Conservation (phyloP, 2,888 invertebrate genomes). For the Caenorhabditis zanzibari region DNA sequence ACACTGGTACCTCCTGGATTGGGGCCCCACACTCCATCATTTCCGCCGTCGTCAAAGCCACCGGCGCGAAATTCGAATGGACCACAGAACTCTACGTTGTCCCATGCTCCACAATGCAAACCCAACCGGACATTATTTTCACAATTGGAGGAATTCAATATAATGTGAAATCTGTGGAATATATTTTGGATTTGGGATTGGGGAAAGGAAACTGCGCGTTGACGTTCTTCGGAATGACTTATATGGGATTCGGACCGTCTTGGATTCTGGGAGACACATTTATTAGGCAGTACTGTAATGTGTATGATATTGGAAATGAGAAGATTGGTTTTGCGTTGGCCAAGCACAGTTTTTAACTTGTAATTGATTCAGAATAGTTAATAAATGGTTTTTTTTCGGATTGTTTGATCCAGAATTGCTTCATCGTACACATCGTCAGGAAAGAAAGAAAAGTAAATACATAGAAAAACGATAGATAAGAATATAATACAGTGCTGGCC, state of each 20-base stretch:
- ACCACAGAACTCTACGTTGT: conserved; percentile 71
- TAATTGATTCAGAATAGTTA: too few species aligned
- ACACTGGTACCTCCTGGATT: conserved; percentile 77
- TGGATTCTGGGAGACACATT: conserved; percentile 42
- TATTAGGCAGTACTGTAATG: conserved; percentile 40
- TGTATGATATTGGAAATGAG: conserved; percentile 28
- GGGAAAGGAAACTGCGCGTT: conserved; percentile 13
- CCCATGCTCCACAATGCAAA: conserved; percentile 62
- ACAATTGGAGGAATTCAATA: conserved; percentile 73
- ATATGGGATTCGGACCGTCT: conserved; percentile 29
- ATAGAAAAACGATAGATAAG: too few species aligned
- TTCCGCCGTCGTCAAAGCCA: conserved; percentile 66
- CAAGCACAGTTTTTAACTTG: not conserved
- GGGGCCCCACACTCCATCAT: conserved; percentile 69
- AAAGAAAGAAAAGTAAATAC: too few species aligned
- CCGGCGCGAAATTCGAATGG: conserved; percentile 72
- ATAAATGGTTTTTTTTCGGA: too few species aligned
- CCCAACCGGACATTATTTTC: conserved; percentile 73
- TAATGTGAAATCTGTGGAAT: conserved; percentile 74
- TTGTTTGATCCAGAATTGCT: too few species aligned
- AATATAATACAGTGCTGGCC: too few species aligned
- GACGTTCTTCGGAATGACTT: conserved; percentile 16
- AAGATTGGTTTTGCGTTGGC: conserved; percentile 27
- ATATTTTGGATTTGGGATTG: conserved; percentile 76
- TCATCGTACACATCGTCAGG: too few species aligned